These are phyloP conservation scores for Pogonocherus hispidulus DNA, from an alignment of 2,888 invertebrate species.

Conservation along the genomic window DNA sequence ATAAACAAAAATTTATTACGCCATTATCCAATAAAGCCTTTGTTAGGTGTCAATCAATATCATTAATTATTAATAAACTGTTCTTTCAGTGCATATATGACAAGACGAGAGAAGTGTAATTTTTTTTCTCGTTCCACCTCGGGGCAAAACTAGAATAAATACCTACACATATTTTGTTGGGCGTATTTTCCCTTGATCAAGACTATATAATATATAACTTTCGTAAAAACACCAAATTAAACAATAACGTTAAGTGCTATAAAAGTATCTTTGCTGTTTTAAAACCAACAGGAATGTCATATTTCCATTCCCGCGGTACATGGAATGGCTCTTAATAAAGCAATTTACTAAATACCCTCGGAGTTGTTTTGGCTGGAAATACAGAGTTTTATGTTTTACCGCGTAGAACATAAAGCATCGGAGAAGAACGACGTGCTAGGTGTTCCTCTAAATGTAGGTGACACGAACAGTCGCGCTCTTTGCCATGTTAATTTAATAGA, in stretches of 20 bases:
- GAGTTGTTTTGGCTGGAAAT: conserved; percentile 6
- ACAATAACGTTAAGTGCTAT: neutral
- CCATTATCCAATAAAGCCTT: too few species aligned
- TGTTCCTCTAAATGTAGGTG: conserved; percentile 58
- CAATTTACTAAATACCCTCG: neutral
- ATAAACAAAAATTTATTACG: too few species aligned
- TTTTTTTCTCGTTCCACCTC: too few species aligned
- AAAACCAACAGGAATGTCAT: neutral
- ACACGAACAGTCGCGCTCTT: conserved; percentile 64
- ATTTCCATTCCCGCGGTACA: neutral
- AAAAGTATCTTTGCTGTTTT: neutral
- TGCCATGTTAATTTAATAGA: conserved; percentile 67
- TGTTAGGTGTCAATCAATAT: too few species aligned
- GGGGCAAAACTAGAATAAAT: too few species aligned
- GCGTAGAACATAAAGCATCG: neutral
- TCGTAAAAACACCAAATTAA: too few species aligned
- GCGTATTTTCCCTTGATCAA: too few species aligned
- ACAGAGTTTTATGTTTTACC: conserved; percentile 6
- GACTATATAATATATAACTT: too few species aligned
- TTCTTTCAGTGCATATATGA: too few species aligned
- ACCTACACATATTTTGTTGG: too few species aligned
- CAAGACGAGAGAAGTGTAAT: too few species aligned
- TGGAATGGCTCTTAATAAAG: neutral
- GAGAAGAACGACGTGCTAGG: conserved; percentile 39
- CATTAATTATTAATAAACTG: too few species aligned